Conservation (phyloP, 2,113 vertebrate species). For the Agelaius tricolor region DNA sequence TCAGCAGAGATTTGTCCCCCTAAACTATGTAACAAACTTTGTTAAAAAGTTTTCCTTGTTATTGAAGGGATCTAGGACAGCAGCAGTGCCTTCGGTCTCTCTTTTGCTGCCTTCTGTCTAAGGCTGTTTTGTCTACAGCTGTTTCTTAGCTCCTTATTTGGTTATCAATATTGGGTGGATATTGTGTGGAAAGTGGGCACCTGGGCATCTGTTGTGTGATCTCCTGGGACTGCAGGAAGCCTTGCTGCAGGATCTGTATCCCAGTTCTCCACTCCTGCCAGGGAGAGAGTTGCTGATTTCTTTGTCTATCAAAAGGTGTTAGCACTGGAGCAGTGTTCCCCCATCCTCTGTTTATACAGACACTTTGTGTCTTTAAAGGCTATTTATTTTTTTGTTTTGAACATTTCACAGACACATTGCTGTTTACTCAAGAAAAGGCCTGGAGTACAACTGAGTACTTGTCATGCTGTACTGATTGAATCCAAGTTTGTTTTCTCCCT, state of each 20-base stretch:
- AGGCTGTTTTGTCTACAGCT: not conserved
- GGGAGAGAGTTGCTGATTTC: not conserved
- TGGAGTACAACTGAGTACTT: slow-evolving; percentile 28
- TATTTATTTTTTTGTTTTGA: slow-evolving; percentile 54
- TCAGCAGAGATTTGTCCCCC: not conserved
- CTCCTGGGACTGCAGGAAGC: not conserved
- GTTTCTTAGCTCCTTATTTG: not conserved
- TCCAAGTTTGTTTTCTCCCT: slow-evolving; percentile 14
- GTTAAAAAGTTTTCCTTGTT: not conserved
- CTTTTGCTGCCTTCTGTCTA: not conserved
- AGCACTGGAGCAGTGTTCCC: not conserved
- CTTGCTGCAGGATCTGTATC: not conserved
- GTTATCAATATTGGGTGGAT: not conserved
- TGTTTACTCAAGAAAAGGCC: slow-evolving; percentile 53
- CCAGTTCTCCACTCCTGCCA: not conserved
- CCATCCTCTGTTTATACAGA: slow-evolving; percentile 34
- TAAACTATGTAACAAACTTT: not conserved
- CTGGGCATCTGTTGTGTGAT: not conserved
- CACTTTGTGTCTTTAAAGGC: slow-evolving; percentile 44
- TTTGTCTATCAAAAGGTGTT: slow-evolving; percentile 14
- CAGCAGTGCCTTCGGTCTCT: not conserved
- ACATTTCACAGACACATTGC: slow-evolving; percentile 36
- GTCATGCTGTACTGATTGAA: not conserved
- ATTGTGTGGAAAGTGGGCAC: not conserved
- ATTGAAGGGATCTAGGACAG: not conserved